A percentile compares a stretch with the other conserved stretches of the same genome.
Conservation (phyloP, 1,140 invertebrate genomes). For the Stegodyphus dumicola region DNA sequence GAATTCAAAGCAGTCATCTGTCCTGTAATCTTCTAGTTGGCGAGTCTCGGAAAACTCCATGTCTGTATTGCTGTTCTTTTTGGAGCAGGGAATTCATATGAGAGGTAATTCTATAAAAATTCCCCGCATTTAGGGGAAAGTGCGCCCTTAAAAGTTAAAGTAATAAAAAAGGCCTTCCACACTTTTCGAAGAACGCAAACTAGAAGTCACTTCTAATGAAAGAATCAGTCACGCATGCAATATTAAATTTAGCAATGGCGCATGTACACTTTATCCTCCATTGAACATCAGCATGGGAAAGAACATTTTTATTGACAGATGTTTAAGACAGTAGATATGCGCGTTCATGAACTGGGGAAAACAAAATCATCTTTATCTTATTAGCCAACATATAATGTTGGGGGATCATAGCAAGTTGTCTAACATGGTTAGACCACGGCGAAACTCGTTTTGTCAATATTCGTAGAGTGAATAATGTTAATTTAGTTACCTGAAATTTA, state of each 20-base stretch:
- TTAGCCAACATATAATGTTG: no score
- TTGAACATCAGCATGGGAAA: not conserved
- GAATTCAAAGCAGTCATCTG: no score
- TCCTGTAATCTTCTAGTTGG: no score
- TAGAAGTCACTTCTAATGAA: conserved; percentile 26
- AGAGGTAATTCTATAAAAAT: conserved; percentile 19
- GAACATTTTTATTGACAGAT: conserved; percentile 6
- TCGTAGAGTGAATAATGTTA: no score
- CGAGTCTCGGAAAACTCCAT: no score
- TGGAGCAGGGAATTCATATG: not conserved
- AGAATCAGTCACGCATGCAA: conserved; percentile 14
- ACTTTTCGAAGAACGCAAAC: not conserved
- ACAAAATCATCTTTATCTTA: no score
- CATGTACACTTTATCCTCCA: conserved; percentile 5
- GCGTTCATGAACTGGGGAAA: no score
- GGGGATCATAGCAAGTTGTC: no score
- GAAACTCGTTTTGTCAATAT: no score
- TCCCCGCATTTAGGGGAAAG: not conserved
- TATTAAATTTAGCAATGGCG: conserved; percentile 41
- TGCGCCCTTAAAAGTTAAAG: not conserved
- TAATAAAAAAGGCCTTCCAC: not conserved
- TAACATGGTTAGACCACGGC: no score
- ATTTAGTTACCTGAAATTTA: no score
- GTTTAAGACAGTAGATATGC: no score
- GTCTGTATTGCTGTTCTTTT: not conserved